Percentiles rank a stretch among this genome's conserved stretches.
These are phyloP conservation scores for Agriopis leucophaearia DNA, from an alignment of 2,888 invertebrate genomes.

Conservation along the genomic window DNA sequence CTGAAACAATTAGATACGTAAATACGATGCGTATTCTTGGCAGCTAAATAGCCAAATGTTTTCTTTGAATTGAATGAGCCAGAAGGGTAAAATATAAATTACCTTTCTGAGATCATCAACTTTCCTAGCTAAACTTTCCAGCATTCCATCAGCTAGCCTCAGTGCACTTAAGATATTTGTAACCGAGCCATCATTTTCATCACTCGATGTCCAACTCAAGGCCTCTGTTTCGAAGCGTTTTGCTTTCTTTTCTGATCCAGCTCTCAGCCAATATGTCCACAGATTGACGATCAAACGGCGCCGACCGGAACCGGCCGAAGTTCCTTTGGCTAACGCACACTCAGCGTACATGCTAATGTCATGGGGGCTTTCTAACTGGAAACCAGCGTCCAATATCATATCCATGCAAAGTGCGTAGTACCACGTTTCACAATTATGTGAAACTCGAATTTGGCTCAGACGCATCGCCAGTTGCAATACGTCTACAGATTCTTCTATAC, in stretches of 20 bases:
- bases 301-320: constrained; percentile 58
- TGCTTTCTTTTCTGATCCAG: constrained; percentile 67
- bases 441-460: constrained; percentile 55
- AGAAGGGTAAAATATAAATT: neutral
- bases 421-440: constrained; percentile 75
- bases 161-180: constrained; percentile 68
- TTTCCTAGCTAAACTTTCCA: constrained; percentile 79
- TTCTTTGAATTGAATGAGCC: no score
- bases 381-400: constrained; percentile 85
- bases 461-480: constrained; percentile 69
- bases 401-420: constrained; percentile 87
- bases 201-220: constrained; percentile 62
- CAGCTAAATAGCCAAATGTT: no score
- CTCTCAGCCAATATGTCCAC: constrained; percentile 79
- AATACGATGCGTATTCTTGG: neutral
- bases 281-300: constrained; percentile 71
- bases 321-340: constrained; percentile 61
- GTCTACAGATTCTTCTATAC: constrained; percentile 82
- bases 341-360: constrained; percentile 77
- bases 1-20: constrained; percentile 50
- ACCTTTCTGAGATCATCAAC: constrained; percentile 62
- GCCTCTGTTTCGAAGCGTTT: constrained; percentile 77
- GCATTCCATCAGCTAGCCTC: constrained; percentile 78
- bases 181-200: constrained; percentile 65
- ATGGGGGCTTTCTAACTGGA: constrained; percentile 79